Evolutionary conservation across 2,888 invertebrate genomes (phyloP).

Genomic region (Dryobotodes eremita): DNA sequence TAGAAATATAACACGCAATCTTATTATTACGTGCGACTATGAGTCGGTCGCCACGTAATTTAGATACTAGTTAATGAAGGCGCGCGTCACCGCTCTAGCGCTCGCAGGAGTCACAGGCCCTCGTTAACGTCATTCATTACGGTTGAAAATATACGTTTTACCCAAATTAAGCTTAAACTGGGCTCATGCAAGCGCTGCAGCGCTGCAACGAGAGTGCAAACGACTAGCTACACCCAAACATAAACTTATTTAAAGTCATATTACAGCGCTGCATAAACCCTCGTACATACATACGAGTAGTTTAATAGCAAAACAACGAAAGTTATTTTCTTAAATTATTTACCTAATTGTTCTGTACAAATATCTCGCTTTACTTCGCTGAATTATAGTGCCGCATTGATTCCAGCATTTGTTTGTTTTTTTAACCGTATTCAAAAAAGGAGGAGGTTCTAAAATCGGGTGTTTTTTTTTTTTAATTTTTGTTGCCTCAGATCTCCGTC

Average conservation of each 20-base stretch:
- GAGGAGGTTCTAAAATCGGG: no score
- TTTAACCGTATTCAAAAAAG: no score
- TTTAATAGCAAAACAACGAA: conserved; percentile 22
- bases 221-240: conserved; percentile 48
- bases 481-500: no score
- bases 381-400: not conserved
- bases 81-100: conserved; percentile 50
- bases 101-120: conserved; percentile 46
- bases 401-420: no score
- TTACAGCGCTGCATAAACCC: conserved; percentile 42
- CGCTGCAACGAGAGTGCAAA: conserved; percentile 44
- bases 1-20: conserved; percentile 38
- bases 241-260: conserved; percentile 37
- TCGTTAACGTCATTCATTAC: conserved; percentile 68
- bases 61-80: conserved; percentile 67
- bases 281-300: not conserved
- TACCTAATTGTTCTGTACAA: not conserved
- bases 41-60: conserved; percentile 61
- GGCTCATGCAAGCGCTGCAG: conserved; percentile 43
- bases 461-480: no score
- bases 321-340: conserved; percentile 27
- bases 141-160: conserved; percentile 60
- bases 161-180: conserved; percentile 64
- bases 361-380: not conserved
- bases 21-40: conserved; percentile 55